Evolutionary conservation across 2,888 invertebrate genomes (phyloP).

Genomic region (Drosophila mulleri): DNA sequence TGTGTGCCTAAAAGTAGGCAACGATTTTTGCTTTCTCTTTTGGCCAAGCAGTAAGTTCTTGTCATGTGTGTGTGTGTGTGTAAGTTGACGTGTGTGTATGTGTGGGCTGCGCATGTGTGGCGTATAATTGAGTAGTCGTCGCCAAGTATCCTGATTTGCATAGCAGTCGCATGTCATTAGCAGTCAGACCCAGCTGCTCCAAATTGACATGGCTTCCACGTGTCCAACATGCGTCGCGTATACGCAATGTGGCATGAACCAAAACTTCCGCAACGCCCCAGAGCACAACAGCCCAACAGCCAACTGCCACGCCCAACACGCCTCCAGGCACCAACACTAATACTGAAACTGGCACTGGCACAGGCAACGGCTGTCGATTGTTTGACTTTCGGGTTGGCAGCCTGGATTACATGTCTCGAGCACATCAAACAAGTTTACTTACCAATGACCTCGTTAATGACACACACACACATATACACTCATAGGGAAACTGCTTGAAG

Average conservation of each 20-base stretch:
- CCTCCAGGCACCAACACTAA: slow-evolving; percentile 6
- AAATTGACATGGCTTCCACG: slow-evolving; percentile 64
- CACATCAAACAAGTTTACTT: slow-evolving; percentile 81
- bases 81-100: background rate
- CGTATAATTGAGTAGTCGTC: slow-evolving; percentile 77
- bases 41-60: slow-evolving; percentile 5
- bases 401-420: slow-evolving; percentile 76
- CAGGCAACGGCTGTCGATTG: slow-evolving; percentile 53
- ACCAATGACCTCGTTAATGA: slow-evolving; percentile 81
- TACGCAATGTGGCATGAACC: slow-evolving; percentile 54
- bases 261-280: slow-evolving; percentile 10
- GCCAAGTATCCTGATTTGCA: slow-evolving; percentile 76
- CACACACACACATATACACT: slow-evolving; percentile 49
- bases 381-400: slow-evolving; percentile 54
- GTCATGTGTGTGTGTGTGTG: slow-evolving; percentile 23
- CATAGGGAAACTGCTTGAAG: slow-evolving; percentile 25
- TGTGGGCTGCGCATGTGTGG: slow-evolving; percentile 44
- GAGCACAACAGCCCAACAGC: background rate
- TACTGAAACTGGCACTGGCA: background rate
- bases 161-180: slow-evolving; percentile 76
- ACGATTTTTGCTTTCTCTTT: slow-evolving; percentile 25
- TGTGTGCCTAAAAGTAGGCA: slow-evolving; percentile 69
- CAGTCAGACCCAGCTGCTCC: slow-evolving; percentile 55
- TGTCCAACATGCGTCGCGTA: slow-evolving; percentile 62
- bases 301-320: slow-evolving; percentile 1